phyloP scores from a whole-genome alignment of 2,888 invertebrate genomes.

The Dryobota labecula region DNA sequence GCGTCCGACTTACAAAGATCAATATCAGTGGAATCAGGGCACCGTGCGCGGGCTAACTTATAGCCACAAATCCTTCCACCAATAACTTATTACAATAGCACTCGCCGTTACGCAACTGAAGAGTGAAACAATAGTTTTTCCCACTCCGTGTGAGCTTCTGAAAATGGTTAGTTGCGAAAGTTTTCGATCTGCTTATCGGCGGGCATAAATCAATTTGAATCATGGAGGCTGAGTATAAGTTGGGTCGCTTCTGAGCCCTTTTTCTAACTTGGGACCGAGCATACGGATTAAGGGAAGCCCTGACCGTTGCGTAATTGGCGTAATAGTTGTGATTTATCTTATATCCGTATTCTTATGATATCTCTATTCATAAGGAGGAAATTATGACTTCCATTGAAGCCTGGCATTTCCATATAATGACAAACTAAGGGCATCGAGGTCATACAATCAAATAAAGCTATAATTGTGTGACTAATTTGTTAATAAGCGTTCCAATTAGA shows the following conservation, averaged over 20 bases:
- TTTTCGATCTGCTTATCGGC: slow-evolving; percentile 86
- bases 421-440: neutral
- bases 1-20: slow-evolving; percentile 81
- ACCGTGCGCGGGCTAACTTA: slow-evolving; percentile 81
- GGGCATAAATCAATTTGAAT: slow-evolving; percentile 88
- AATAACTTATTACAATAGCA: slow-evolving; percentile 84
- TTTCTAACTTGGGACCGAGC: slow-evolving; percentile 81
- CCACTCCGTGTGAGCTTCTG: slow-evolving; percentile 63
- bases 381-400: no score
- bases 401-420: neutral
- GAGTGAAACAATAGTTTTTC: slow-evolving; percentile 81
- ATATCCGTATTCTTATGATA: slow-evolving; percentile 64
- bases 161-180: slow-evolving; percentile 74
- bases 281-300: slow-evolving; percentile 84
- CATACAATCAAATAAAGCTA: neutral
- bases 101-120: slow-evolving; percentile 72
- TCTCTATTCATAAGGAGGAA: slow-evolving; percentile 33
- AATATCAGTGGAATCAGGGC: slow-evolving; percentile 86
- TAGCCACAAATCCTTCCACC: slow-evolving; percentile 82
- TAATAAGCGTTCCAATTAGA: slow-evolving; percentile 5
- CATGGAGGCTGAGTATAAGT: slow-evolving; percentile 81
- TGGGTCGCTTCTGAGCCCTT: slow-evolving; percentile 84
- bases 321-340: slow-evolving; percentile 87
- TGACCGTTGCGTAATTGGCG: slow-evolving; percentile 88
- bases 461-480: neutral